Evolutionary conservation across 2,888 invertebrate genomes (phyloP), one percentile per base, ranked within the genome.

Genomic region (Leistus spinibarbis): DNA sequence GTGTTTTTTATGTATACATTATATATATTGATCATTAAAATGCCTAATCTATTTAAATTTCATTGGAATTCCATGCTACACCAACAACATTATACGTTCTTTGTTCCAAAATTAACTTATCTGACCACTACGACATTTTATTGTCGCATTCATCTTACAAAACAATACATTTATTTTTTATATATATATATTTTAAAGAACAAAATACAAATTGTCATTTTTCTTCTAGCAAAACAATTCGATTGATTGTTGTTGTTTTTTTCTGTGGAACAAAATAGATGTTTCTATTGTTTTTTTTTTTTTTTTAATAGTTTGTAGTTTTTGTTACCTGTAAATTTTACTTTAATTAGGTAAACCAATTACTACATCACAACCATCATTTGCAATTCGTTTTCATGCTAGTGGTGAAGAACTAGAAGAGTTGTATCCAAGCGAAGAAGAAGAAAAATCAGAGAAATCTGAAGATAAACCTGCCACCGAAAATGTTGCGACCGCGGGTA

Each of bases 361-460:
- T 16, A 85, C 84, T 60, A 84, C 86, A 64, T 86, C 86, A 16
- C 85, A 85, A 69, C 83, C 89, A 62, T 86, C 88, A 27, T 84
- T 90, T 73, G 88, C 91, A 5, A 91, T 93, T 80, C 90, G 91
- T 81, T 93, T 93, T 81, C 92, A 92, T 86, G 91, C 92, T n/a
- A 92, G 91, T 80, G 92, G 91, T 81, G 93, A 93, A 80, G 91
- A 92, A 83, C 83, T 93, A 70, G 93, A 93, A 80, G 92, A 93
- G 81, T 81, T 93, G 10, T 91, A 88, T 80, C 88, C 88, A 69
- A 88, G 88, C 64, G 91, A 91, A 81, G 90, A 90, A 54, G 90
- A 90, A 82, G 80, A 81, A 9, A 78, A 79, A 68, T 75, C 78
- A 27, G 80, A 81, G 16, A 78, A 79, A 56, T 71, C 77, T 22